A percentile compares a stretch with the other conserved stretches of the same genome.
Evolutionary conservation across 2,888 invertebrate genomes (phyloP).

Genomic region (Lymantria monacha): DNA sequence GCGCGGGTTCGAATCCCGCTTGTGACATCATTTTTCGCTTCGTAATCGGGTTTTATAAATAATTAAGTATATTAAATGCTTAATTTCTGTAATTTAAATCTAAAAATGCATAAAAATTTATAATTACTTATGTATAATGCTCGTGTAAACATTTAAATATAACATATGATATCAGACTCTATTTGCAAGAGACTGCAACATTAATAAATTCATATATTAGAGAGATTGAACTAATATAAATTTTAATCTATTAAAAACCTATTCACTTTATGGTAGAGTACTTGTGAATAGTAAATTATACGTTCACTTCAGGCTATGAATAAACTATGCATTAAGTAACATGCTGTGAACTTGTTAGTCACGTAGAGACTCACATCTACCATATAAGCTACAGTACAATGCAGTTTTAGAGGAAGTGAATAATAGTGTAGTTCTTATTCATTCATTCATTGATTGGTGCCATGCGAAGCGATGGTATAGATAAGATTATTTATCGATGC

Average conservation of each 20-base stretch:
- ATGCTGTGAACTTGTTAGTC: background rate
- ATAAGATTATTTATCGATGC: slow-evolving; percentile 6
- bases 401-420: background rate
- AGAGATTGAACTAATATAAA: background rate
- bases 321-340: slow-evolving; percentile 19
- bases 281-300: slow-evolving; percentile 17
- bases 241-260: background rate
- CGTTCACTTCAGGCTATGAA: slow-evolving; percentile 19
- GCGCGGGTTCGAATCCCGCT: too few species aligned
- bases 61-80: too few species aligned
- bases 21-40: too few species aligned
- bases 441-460: background rate
- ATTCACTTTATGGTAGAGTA: background rate
- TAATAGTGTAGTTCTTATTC: background rate
- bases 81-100: too few species aligned
- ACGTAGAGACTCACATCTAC: background rate
- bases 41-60: too few species aligned
- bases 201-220: too few species aligned
- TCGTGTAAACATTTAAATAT: too few species aligned
- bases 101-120: too few species aligned
- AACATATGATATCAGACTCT: too few species aligned
- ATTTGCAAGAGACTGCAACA: too few species aligned
- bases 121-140: too few species aligned
- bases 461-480: background rate
- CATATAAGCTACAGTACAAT: background rate